Conservation (phyloP, 2,113 vertebrate species). For the Cyrtonyx montezumae region DNA sequence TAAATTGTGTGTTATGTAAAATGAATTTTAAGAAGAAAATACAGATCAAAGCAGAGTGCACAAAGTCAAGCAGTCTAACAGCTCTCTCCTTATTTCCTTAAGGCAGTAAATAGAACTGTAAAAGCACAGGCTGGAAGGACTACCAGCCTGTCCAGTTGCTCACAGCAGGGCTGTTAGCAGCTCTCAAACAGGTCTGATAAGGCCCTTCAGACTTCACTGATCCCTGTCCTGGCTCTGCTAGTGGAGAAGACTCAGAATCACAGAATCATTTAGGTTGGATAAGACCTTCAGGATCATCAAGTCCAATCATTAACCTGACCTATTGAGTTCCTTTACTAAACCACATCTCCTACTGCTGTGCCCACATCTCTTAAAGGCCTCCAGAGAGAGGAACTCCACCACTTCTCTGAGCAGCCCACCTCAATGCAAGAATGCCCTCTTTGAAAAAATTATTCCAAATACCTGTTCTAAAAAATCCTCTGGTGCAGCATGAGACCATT, state of each 20-base stretch:
- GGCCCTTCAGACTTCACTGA: not conserved
- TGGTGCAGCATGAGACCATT: not conserved
- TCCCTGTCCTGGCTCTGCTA: not conserved
- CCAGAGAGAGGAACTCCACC: not conserved
- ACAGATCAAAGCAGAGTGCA: not conserved
- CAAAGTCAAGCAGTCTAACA: not conserved
- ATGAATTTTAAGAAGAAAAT: not conserved
- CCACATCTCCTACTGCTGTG: not conserved
- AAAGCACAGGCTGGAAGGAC: not conserved
- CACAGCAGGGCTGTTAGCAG: not conserved
- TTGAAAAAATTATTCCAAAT: not conserved
- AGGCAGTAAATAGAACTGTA: not conserved
- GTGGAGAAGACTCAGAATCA: not conserved
- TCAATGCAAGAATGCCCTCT: not conserved
- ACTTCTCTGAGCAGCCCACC: not conserved
- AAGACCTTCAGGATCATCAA: not conserved
- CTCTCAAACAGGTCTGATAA: not conserved
- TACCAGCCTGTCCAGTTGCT: not conserved
- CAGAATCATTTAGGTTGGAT: not conserved
- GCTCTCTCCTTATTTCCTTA: not conserved
- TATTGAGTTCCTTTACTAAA: not conserved
- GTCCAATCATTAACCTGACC: not conserved
- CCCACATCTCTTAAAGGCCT: not conserved
- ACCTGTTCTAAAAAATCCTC: not conserved
- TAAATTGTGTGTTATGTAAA: not conserved